A percentile compares a stretch with the other conserved stretches of the same genome.
Conservation (phyloP, 2,113 vertebrate genomes). For the Megalops atlanticus region DNA sequence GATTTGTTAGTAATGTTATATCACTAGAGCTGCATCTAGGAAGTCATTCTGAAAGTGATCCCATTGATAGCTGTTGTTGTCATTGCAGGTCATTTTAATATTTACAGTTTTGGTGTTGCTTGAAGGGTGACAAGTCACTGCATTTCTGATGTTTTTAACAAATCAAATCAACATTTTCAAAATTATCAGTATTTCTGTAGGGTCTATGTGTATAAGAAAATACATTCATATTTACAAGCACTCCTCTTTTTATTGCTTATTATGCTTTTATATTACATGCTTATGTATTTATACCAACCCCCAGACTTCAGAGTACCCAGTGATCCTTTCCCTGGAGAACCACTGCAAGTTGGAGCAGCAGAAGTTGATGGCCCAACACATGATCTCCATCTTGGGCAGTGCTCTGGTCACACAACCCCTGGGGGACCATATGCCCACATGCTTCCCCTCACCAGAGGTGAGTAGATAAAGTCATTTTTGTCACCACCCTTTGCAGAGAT, state of each 20-base stretch:
- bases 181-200: neutral
- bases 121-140: no score
- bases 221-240: neutral
- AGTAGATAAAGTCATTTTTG: neutral
- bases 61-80: no score
- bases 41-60: no score
- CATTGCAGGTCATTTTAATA: no score
- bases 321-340: slow-evolving; percentile 95
- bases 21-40: no score
- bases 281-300: neutral
- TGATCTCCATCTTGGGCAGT: slow-evolving; percentile 79
- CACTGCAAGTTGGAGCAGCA: slow-evolving; percentile 90
- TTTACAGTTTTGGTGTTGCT: no score
- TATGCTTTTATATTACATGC: neutral
- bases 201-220: neutral
- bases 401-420: slow-evolving; percentile 79
- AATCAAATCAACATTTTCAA: neutral
- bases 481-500: neutral
- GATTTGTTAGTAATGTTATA: no score
- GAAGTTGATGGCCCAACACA: slow-evolving; percentile 81
- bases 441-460: slow-evolving; percentile 91
- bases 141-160: neutral
- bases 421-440: slow-evolving; percentile 63
- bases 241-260: neutral
- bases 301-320: slow-evolving; percentile 85